These are phyloP conservation scores for Pammene fasciana DNA, from an alignment of 2,888 invertebrate genomes.

Conservation along the genomic window DNA sequence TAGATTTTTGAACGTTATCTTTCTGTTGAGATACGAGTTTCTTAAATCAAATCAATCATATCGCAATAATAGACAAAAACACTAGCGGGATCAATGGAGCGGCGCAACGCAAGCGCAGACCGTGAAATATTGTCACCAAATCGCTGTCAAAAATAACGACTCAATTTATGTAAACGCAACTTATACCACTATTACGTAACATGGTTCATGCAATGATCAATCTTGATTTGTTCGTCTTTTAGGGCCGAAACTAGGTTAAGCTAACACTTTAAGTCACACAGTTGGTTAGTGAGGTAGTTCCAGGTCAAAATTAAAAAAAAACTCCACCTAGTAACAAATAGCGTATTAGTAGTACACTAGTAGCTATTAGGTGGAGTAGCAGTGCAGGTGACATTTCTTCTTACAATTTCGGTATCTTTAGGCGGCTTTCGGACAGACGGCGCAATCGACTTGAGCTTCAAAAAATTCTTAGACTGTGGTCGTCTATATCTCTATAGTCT, in stretches of 20 bases:
- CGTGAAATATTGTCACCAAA: constrained; percentile 44
- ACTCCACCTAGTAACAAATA: too few species aligned
- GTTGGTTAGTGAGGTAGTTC: too few species aligned
- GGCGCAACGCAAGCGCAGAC: constrained; percentile 46
- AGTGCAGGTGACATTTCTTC: too few species aligned
- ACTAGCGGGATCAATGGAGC: constrained; percentile 40
- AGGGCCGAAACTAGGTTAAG: background rate
- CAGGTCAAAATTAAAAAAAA: too few species aligned
- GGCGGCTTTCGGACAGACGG: too few species aligned
- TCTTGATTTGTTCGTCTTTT: constrained; percentile 10
- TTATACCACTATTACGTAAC: constrained; percentile 16
- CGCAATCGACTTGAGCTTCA: too few species aligned
- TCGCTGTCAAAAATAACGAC: constrained; percentile 39
- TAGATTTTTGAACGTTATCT: background rate
- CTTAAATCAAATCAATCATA: constrained; percentile 3
- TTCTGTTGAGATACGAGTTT: constrained; percentile 4
- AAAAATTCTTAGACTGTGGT: too few species aligned
- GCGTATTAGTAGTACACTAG: too few species aligned
- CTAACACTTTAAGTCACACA: background rate
- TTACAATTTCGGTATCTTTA: too few species aligned
- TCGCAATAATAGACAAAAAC: constrained; percentile 47
- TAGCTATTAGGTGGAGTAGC: too few species aligned
- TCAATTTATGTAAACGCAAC: constrained; percentile 41
- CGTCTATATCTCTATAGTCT: too few species aligned
- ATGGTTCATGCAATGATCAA: constrained; percentile 12